Conservation (phyloP, 1,140 invertebrate genomes). For the Leptinotarsa undecemlineata region DNA sequence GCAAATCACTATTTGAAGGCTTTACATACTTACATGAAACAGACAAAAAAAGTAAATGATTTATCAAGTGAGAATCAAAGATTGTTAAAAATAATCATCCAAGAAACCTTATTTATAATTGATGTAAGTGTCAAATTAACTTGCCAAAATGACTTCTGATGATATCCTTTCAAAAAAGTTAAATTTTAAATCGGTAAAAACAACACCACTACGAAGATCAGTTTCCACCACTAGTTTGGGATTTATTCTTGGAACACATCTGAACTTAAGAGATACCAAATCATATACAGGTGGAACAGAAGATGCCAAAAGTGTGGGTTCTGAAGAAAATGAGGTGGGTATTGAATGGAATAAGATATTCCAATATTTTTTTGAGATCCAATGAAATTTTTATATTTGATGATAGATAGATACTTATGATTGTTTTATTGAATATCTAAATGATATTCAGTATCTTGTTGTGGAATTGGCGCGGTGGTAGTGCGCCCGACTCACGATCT, state of each 20-base stretch:
- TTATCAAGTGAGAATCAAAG: not conserved
- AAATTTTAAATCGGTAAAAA: conserved; percentile 27
- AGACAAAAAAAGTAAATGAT: no score
- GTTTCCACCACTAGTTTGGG: conserved; percentile 31
- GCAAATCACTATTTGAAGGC: no score
- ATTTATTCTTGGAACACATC: conserved; percentile 8
- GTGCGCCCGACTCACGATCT: no score
- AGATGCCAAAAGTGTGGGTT: conserved; percentile 30
- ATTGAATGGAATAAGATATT: not conserved
- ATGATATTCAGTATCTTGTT: no score
- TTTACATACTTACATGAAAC: no score
- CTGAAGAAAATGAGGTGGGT: conserved; percentile 24
- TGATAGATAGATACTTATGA: no score
- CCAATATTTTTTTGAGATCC: no score
- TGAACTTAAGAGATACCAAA: conserved; percentile 39
- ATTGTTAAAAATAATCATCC: not conserved
- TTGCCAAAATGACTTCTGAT: conserved; percentile 35
- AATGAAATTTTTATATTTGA: no score
- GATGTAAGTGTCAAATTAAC: conserved; percentile 20
- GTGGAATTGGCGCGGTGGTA: no score
- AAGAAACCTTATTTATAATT: no score
- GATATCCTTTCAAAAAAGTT: conserved; percentile 27
- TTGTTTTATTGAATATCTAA: no score
- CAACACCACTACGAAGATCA: conserved; percentile 30
- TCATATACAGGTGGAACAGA: conserved; percentile 36